Evolutionary conservation across 2,113 vertebrate species (phyloP).

Genomic region (Amphiprion ocellaris): DNA sequence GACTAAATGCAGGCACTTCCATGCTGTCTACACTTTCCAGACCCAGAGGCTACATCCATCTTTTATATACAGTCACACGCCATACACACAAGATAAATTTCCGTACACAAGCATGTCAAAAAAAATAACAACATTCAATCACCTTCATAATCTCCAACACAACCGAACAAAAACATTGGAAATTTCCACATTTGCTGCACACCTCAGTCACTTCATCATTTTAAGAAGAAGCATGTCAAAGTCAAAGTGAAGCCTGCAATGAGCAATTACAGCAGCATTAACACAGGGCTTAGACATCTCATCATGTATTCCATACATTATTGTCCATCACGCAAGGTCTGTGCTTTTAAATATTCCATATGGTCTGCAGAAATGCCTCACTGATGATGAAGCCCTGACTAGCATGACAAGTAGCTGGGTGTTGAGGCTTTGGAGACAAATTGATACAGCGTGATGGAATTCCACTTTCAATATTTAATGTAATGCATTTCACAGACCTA

Average conservation of each 20-base stretch:
- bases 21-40: too few species aligned
- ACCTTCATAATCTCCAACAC: not conserved
- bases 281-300: not conserved
- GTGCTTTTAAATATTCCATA: slow-evolving; percentile 11
- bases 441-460: not conserved
- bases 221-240: not conserved
- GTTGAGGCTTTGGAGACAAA: not conserved
- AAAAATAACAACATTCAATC: not conserved
- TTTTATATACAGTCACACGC: too few species aligned
- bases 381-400: not conserved
- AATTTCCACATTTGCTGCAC: not conserved
- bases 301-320: not conserved
- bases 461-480: not conserved
- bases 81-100: too few species aligned
- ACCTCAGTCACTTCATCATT: not conserved
- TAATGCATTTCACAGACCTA: not conserved
- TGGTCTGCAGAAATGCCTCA: not conserved
- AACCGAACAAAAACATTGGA: not conserved
- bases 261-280: not conserved
- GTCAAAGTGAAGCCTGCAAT: not conserved
- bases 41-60: too few species aligned
- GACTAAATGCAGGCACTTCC: too few species aligned
- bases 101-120: not conserved
- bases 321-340: not conserved
- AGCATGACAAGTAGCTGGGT: not conserved